phyloP scores from a whole-genome alignment of 1,140 invertebrate genomes.

The Homalodisca vitripennis region DNA sequence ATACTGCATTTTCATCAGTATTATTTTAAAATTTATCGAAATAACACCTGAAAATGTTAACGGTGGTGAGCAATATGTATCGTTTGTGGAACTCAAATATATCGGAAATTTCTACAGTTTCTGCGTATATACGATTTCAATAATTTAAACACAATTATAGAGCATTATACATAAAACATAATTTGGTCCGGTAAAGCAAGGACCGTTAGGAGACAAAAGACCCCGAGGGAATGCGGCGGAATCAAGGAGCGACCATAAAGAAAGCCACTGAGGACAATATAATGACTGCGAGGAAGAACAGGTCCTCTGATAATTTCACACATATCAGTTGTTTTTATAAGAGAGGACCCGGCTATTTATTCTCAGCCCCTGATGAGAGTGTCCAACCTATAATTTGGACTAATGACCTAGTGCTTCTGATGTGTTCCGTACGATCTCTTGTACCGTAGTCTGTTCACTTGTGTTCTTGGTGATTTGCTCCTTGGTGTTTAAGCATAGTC shows the following conservation, averaged over 20 bases:
- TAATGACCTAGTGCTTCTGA: background rate
- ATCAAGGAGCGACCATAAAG: background rate
- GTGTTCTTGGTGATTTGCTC: too few species aligned
- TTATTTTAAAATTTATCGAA: too few species aligned
- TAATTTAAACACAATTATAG: too few species aligned
- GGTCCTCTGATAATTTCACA: background rate
- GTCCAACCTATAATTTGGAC: constrained; percentile 18
- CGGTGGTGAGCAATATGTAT: too few species aligned
- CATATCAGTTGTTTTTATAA: constrained; percentile 14
- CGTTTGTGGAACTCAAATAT: background rate
- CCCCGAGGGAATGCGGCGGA: background rate
- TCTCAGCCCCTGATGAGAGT: constrained; percentile 6
- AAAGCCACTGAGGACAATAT: constrained; percentile 21
- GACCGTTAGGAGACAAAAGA: constrained; percentile 5
- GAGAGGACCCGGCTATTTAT: constrained; percentile 3
- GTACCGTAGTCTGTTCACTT: constrained; percentile 1
- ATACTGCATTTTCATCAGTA: too few species aligned
- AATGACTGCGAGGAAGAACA: background rate
- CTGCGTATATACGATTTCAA: too few species aligned
- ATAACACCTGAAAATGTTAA: too few species aligned
- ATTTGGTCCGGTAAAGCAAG: too few species aligned
- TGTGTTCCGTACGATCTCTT: constrained; percentile 8
- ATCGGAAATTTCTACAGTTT: background rate
- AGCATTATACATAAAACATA: too few species aligned
- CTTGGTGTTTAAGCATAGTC: too few species aligned